Evolutionary conservation across 2,113 vertebrate species (phyloP), one percentile per base, ranked within the genome.

Genomic region (Theristicus caerulescens): DNA sequence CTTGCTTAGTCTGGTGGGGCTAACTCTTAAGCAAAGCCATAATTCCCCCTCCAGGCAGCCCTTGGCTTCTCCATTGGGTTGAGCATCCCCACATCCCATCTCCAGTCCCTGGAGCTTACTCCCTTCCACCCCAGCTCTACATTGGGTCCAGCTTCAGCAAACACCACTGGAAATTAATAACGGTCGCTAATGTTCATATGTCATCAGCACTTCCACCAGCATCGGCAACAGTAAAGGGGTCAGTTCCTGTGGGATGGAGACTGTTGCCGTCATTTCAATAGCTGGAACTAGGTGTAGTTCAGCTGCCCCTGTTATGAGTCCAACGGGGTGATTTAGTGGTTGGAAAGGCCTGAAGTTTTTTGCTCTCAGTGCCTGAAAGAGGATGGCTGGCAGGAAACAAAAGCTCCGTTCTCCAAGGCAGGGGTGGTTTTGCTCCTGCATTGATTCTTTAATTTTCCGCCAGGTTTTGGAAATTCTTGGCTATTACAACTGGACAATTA

Each of bases 281-380:
- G 95, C 52, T 97, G 97, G 97, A 97, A 97, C 97, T 97, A 97
- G 97, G 97, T 97, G 97, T 96, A 96, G 95, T 22, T 94, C 88
- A 80, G 6, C 88, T 82, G 85, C 86, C 77, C 90, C 73, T 3
- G 0, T 71, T 38, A 22, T 1, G 4, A 51, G 82, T 61, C 96
- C 83, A 79, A 5, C 1, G 0, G 42, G 73, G 73, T 93, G 93
- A 97, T 95, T 95, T 94, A 95, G 84, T 38, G 94, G 58, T 46
- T 90, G 96, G 82, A 93, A 93, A 94, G 46, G 32, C 46, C 22
- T 0, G 2, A 65, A 54, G 58, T 6, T 79, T 64, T 93, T 83
- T 76, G 62, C 84, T 93, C 61, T 21, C 81, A 5, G 42, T 18
- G 94, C 51, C 71, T 93, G 96, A 46, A 49, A 92, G 78, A 90